These are phyloP conservation scores for Trichomalopsis sarcophagae DNA, from an alignment of 1,140 invertebrate species.

Conservation along the genomic window DNA sequence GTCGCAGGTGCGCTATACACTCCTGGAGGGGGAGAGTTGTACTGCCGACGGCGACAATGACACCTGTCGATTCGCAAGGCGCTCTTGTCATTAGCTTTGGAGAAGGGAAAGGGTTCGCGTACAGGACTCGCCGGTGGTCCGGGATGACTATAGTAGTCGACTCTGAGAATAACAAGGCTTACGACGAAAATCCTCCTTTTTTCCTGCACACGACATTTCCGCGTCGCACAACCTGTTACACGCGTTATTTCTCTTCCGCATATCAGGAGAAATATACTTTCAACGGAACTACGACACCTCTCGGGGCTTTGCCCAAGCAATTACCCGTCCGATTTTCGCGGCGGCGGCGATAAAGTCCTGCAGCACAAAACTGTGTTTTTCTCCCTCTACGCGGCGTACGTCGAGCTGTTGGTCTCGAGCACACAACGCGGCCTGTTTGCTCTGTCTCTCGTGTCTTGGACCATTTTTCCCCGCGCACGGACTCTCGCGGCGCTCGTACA, in stretches of 20 bases:
- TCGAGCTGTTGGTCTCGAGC: not conserved
- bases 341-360: not conserved
- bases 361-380: conserved; percentile 1
- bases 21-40: too few relatives aligned
- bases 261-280: not conserved
- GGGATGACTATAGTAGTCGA: too few relatives aligned
- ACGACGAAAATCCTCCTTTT: not conserved
- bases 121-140: too few relatives aligned
- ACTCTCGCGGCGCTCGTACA: not conserved
- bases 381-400: not conserved
- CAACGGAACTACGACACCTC: not conserved
- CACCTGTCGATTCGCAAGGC: not conserved
- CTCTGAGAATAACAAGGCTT: not conserved
- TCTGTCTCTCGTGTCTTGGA: not conserved
- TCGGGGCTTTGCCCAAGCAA: not conserved
- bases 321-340: not conserved
- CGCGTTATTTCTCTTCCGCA: not conserved
- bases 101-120: too few relatives aligned
- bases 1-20: not conserved
- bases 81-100: not conserved
- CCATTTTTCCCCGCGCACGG: not conserved
- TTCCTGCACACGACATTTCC: too few relatives aligned
- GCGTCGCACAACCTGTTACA: not conserved
- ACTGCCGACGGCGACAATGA: not conserved
- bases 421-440: not conserved